Base-by-base conservation (phyloP, 2,113 vertebrate species). In the Pseudorasbora parva region DNA sequence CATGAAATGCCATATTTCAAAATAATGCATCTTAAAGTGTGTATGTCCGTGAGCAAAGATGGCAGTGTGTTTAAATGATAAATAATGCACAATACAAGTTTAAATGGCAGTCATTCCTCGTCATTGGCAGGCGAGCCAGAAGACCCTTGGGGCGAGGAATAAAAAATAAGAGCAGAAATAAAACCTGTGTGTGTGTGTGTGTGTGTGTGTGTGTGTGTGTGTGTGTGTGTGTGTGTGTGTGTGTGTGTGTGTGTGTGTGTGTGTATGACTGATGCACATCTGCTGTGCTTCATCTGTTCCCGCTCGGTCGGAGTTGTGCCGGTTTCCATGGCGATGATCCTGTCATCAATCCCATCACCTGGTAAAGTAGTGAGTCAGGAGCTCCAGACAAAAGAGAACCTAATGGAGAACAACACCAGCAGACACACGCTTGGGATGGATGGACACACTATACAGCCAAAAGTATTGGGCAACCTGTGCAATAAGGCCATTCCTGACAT, bases 241-340 rank as follows among this genome's bases (percentile, higher is more conserved):
- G n/a, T n/a, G n/a, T n/a, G n/a, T n/a, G n/a, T n/a, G n/a, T n/a
- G n/a, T n/a, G n/a, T n/a, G n/a, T n/a, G n/a, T n/a, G n/a, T n/a
- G n/a, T n/a, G n/a, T n/a, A n/a, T 83, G 81, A 83, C 56, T 49
- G 56, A 83, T 62, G 45, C 43, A 37, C 37, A 37, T 37, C 80
- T 68, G 43, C 37, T 88, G 78, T 62, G 82, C 88, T 85, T 87
- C 91, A 84, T 91, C 92, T 81, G 87, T 84, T 88, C 62, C 91
- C 89, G 89, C 86, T 92, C 91, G 88, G 89, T 92, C 88, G 88
- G 89, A 60, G 85, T 85, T 81, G 86, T 83, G 82, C 84, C 8
- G 56, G 82, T 89, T 84, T 78, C 88, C 59, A 81, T 82, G 87
- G 89, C 90, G 87, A 92, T 89, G 79, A 87, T 89, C 90, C 89